Evolutionary conservation across 2,797 vertebrate species (phyloP).

Genomic region (Poeciliopsis turneri): DNA sequence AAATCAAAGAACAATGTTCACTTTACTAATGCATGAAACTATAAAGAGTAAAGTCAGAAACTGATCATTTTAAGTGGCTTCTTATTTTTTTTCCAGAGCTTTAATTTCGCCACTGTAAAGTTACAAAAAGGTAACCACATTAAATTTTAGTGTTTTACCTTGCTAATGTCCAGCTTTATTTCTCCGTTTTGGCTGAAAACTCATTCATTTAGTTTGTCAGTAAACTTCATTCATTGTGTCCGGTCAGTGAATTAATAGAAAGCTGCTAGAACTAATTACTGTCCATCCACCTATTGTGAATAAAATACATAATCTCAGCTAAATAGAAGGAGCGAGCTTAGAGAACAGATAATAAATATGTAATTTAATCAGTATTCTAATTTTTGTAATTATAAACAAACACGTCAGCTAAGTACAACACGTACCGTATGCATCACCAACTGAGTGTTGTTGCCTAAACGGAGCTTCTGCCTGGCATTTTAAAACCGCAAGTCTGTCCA

Average conservation of each 20-base stretch:
- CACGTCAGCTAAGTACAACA: background rate
- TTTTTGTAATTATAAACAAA: background rate
- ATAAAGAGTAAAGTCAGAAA: no score
- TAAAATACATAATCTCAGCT: background rate
- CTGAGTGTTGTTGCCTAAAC: slow-evolving; percentile 24
- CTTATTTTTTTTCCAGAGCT: no score
- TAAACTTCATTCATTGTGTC: background rate
- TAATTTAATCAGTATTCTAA: background rate
- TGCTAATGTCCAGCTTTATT: background rate
- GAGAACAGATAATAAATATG: background rate
- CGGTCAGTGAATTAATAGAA: background rate
- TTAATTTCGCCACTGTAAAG: background rate
- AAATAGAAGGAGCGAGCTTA: background rate
- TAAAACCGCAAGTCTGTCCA: slow-evolving; percentile 51
- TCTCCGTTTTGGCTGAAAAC: background rate
- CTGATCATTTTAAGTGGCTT: no score
- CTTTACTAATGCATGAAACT: no score
- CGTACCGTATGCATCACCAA: background rate
- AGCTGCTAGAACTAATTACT: background rate
- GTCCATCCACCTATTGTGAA: background rate
- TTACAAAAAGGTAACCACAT: background rate
- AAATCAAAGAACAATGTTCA: no score
- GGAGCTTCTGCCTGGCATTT: slow-evolving; percentile 10
- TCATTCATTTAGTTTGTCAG: background rate
- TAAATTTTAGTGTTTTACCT: background rate